Evolutionary conservation across 64 coral and sea anemone genomes (phyloP).

Genomic region (Stichodactyla mertensii): DNA sequence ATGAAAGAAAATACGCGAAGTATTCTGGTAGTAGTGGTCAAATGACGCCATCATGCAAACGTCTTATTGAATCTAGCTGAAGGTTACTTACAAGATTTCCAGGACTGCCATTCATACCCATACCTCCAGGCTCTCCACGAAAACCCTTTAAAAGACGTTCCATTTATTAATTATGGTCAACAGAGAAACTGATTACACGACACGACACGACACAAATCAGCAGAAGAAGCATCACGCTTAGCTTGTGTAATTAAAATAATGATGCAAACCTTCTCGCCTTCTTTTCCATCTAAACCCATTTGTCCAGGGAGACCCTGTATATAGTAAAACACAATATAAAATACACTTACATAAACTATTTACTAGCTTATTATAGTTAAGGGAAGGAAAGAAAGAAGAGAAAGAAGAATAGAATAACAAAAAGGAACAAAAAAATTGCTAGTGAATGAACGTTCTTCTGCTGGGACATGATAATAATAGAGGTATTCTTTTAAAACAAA

Average conservation of each 20-base stretch:
- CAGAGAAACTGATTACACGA: not conserved
- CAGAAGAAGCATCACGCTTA: not conserved
- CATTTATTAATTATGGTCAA: not conserved
- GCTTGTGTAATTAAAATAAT: not conserved
- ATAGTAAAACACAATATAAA: not conserved
- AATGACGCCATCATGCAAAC: too few relatives aligned
- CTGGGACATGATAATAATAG: too few relatives aligned
- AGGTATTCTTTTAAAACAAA: too few relatives aligned
- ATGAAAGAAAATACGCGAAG: too few relatives aligned
- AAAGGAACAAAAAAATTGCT: too few relatives aligned
- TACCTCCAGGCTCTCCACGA: constrained; percentile 26
- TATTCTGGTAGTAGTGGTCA: too few relatives aligned
- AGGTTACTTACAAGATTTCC: constrained; percentile 49
- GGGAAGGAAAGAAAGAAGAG: too few relatives aligned
- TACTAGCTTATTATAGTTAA: too few relatives aligned
- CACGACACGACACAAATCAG: not conserved
- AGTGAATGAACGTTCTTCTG: too few relatives aligned
- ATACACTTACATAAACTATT: too few relatives aligned
- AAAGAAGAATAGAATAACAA: too few relatives aligned
- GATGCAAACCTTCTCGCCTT: constrained; percentile 18
- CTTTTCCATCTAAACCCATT: not conserved
- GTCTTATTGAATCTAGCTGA: not conserved
- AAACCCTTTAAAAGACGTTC: constrained; percentile 30
- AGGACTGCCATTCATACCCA: constrained; percentile 36
- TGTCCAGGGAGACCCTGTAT: constrained; percentile 12